Base-by-base conservation (phyloP, 2,888 invertebrate species). In the Pandemis heparana region DNA sequence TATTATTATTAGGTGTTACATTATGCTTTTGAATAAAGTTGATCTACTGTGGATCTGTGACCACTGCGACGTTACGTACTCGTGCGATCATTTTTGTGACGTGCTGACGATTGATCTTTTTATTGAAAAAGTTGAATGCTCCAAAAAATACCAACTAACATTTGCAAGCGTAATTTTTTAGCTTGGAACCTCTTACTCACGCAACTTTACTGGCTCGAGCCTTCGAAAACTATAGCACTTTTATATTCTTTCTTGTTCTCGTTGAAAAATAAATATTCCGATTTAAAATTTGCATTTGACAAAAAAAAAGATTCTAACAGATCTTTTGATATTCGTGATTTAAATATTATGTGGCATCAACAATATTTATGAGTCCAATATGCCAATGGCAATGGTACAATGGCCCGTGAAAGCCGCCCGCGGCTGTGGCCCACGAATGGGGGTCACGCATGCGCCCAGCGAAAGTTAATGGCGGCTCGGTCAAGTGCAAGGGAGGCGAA, bases 381-480 rank as follows among this genome's bases (percentile, higher is more conserved):
- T 43, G 12, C 43, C 41, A 68, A 59, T 12, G 46, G 56, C 23
- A 48, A 64, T 23, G 32, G 7, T 23, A 71, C 63, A 71, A 60
- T 65, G 39, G 56, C 5, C 23, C 56, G 78, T 72, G 91, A 92
- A 91, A 92, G 91, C 88, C 75, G 89, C 89, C 87, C 76, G 79
- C 72, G 89, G 90, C 87, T 85, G 78, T 88, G 79, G 89, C 48
- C 76, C 76, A 59, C 61, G 77, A 79, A 86, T 86, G 91, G 90
- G 90, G 91, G 91, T 87, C 91, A 87, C 79, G 82, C 83, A 83
- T 84, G 77, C 80, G 79, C 77, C 80, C 86, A 89, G 92, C 91
- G 92, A 92, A 92, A 92, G 92, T 92, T 86, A 83, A 87, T 87
- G 78, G 79, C 86, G 83, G 81, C 81, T 73, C 85, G 87, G 90